These are phyloP conservation scores for Pandemis corylana DNA, from an alignment of 2,888 invertebrate genomes.

Conservation along the genomic window DNA sequence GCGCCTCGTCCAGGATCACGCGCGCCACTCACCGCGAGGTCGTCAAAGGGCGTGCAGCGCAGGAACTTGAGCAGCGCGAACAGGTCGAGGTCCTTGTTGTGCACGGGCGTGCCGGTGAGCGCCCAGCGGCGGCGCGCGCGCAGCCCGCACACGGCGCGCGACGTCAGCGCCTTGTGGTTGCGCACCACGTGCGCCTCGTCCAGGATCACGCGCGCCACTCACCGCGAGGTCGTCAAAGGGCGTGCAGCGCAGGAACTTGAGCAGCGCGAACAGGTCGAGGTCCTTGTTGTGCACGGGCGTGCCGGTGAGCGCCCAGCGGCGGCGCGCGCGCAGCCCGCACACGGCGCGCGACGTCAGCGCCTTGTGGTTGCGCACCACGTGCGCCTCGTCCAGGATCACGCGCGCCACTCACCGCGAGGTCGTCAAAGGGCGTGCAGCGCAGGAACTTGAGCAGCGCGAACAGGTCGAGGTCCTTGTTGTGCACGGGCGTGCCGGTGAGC, in stretches of 20 bases:
- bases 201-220: conserved; percentile 94
- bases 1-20: conserved; percentile 97
- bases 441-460: conserved; percentile 93
- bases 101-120: conserved; percentile 97
- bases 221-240: conserved; percentile 94
- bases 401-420: conserved; percentile 92
- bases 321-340: conserved; percentile 84
- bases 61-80: conserved; percentile 93
- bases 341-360: conserved; percentile 89
- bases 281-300: conserved; percentile 98
- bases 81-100: conserved; percentile 95
- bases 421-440: conserved; percentile 94
- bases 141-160: conserved; percentile 88
- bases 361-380: conserved; percentile 95
- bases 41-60: conserved; percentile 94
- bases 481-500: conserved; percentile 97
- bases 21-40: conserved; percentile 92
- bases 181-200: conserved; percentile 98
- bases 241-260: conserved; percentile 93
- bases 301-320: conserved; percentile 93
- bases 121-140: conserved; percentile 86
- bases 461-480: conserved; percentile 95
- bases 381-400: conserved; percentile 97
- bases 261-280: conserved; percentile 90
- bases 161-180: conserved; percentile 92